Conservation (phyloP, 2,113 vertebrate species). For the Plectropomus leopardus region DNA sequence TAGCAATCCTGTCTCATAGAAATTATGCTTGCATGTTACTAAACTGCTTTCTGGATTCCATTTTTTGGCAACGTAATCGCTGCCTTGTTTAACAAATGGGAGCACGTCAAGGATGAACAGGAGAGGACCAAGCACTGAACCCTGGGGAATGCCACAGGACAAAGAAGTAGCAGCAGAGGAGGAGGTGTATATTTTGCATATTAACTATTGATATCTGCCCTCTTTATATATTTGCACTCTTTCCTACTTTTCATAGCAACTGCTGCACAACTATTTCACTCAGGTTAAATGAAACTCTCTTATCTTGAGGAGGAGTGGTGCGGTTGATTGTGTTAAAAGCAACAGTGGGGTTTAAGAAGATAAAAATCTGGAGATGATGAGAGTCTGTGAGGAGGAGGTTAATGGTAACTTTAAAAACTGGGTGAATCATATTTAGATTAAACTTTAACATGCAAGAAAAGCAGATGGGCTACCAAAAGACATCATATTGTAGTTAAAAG, state of each 20-base stretch:
- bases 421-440: not conserved
- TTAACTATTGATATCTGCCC: not conserved
- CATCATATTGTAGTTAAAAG: not conserved
- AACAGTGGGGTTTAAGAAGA: not conserved
- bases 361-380: not conserved
- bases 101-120: not conserved
- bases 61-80: too few species aligned
- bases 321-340: not conserved
- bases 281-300: not conserved
- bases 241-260: not conserved
- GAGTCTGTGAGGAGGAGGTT: conserved; percentile 4
- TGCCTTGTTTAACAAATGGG: not conserved
- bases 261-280: not conserved
- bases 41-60: too few species aligned
- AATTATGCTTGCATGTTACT: too few species aligned
- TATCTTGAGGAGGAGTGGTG: not conserved
- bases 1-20: too few species aligned
- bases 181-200: not conserved
- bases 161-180: not conserved
- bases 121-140: not conserved
- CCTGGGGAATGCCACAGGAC: not conserved
- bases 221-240: too few species aligned
- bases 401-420: not conserved
- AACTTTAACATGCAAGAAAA: conserved; percentile 6
- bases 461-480: not conserved